Conservation (phyloP, 2,797 vertebrate species). For the Jordanella pulchra region DNA sequence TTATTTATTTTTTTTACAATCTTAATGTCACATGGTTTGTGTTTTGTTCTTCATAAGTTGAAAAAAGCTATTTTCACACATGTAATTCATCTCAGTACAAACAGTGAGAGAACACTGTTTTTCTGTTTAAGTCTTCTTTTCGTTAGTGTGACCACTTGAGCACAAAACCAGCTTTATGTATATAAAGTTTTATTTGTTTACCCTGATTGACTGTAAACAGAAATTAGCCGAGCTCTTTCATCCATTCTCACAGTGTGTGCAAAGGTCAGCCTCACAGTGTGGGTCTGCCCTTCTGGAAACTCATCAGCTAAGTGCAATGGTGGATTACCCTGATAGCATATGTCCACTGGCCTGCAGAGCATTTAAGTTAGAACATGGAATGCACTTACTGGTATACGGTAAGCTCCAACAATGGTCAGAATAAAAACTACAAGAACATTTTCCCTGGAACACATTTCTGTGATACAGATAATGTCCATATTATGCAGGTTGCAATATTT, state of each 20-base stretch:
- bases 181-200: conserved; percentile 11
- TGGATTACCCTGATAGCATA: conserved; percentile 10
- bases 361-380: neutral
- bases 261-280: conserved; percentile 5
- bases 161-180: neutral
- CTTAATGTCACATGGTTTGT: neutral
- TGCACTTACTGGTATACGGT: neutral
- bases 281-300: conserved; percentile 14
- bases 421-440: neutral
- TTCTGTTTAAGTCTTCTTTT: neutral
- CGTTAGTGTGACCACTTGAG: neutral
- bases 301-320: neutral
- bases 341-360: neutral
- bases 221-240: conserved; percentile 1
- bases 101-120: neutral
- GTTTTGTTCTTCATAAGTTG: neutral
- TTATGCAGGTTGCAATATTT: too few species aligned
- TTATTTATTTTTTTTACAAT: neutral
- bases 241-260: conserved; percentile 7
- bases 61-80: neutral
- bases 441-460: neutral
- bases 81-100: neutral
- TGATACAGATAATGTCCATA: neutral
- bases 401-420: conserved; percentile 1
- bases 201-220: neutral